Percentiles rank a stretch among this genome's conserved stretches.
These are phyloP conservation scores for Eptesicus fuscus DNA, from an alignment of 2,113 vertebrate genomes.

Conservation along the genomic window DNA sequence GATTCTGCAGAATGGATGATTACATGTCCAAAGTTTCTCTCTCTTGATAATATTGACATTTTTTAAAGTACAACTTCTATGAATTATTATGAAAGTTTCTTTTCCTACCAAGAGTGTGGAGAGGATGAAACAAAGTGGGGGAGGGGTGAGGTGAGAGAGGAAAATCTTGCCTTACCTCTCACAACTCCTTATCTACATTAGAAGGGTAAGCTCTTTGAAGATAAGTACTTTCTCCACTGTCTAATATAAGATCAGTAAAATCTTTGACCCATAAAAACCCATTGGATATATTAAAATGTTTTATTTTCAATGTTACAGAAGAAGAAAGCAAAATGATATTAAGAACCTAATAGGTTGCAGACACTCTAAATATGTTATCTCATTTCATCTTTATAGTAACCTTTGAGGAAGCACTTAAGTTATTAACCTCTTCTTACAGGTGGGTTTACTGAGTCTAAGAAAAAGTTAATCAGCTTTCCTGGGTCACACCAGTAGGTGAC, in stretches of 20 bases:
- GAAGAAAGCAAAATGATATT: constrained; percentile 2
- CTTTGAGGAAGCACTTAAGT: neutral
- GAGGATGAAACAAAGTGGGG: neutral
- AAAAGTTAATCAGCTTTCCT: neutral
- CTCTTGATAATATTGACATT: neutral
- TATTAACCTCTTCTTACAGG: neutral
- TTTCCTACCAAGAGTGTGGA: neutral
- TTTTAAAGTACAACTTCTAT: neutral
- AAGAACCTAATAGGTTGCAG: neutral
- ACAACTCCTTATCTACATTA: neutral
- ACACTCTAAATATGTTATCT: neutral
- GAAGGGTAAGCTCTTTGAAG: neutral
- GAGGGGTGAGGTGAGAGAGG: neutral
- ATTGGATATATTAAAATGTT: neutral
- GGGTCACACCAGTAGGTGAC: neutral
- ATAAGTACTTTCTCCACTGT: neutral
- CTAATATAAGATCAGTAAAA: neutral
- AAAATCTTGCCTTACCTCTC: neutral
- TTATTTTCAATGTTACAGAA: neutral
- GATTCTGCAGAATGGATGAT: neutral
- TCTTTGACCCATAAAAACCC: neutral
- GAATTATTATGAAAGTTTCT: neutral
- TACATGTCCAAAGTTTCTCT: neutral
- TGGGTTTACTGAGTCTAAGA: neutral
- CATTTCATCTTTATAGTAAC: neutral